Percentiles rank a stretch among this genome's conserved stretches.
These are phyloP conservation scores for Macrosteles quadrilineatus DNA, from an alignment of 1,140 invertebrate species.

Conservation along the genomic window DNA sequence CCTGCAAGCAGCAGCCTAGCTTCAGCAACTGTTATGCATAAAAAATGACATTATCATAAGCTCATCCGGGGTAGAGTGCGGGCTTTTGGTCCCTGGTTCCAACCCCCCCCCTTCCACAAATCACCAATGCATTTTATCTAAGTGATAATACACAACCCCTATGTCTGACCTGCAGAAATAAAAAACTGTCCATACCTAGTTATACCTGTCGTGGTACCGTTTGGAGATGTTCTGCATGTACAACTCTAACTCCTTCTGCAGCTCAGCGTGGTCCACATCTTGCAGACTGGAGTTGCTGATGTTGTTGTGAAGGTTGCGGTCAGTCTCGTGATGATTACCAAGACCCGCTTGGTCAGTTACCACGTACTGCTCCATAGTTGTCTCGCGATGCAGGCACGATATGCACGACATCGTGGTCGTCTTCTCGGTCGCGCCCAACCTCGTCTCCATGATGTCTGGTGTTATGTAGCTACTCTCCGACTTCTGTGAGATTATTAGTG, in stretches of 20 bases:
- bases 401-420: constrained; percentile 1
- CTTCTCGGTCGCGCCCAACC: neutral
- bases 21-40: no score
- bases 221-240: constrained; percentile 49
- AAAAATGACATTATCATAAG: no score
- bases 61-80: no score
- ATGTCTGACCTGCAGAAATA: no score
- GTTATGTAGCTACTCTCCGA: neutral
- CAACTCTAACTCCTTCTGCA: constrained; percentile 50
- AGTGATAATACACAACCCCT: no score
- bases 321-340: neutral
- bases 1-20: no score
- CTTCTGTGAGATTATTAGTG: neutral
- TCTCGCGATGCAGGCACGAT: neutral
- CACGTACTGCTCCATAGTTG: neutral
- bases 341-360: neutral
- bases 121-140: no score
- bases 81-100: no score
- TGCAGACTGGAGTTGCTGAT: constrained; percentile 53
- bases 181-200: constrained; percentile 12
- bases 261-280: constrained; percentile 48
- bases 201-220: neutral
- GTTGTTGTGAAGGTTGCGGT: neutral
- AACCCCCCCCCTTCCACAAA: no score
- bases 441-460: neutral